Base-by-base conservation (phyloP, 2,113 vertebrate genomes). In the Mystacornis crossleyi region DNA sequence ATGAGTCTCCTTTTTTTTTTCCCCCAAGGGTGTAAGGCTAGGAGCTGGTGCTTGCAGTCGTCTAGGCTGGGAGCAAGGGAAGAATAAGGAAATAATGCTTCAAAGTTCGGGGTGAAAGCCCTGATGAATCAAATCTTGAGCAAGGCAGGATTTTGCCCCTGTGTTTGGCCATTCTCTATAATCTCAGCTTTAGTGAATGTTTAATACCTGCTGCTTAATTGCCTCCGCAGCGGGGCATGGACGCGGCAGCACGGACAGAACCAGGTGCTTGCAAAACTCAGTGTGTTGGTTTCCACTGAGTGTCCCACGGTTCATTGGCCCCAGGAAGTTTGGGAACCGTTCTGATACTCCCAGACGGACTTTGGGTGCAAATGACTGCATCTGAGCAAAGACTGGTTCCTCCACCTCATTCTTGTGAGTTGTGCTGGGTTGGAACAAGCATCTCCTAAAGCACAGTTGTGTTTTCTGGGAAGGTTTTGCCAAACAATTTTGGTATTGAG, bases 371-470 rank as follows among this genome's bases (percentile, higher is more conserved):
- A 34, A 45, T 12, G 33, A 14, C 34, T 3, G 0, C 38, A 5
- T 51, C 43, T n/a, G 34, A 81, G 61, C 34, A 36, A 43, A 23
- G 55, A 20, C 10, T 0, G 0, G 4, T 18, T 55, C 43, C 51
- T 83, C 14, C 33, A 18, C 28, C 2, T 0, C 3, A 0, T 66
- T 73, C 36, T 62, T 0, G 0, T 12, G 36, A 50, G 48, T 33
- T 64, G 53, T 0, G 0, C 28, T 33, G 14, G 23, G 15, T 65
- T 47, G n/a, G 60, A 55, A 31, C 0, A 10, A 62, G 38, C 3
- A 0, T 42, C 15, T 51, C 84, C 87, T 29, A 17, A 31, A 58
- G 29, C 9, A 19, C 5, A 4, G 26, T 40, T 31, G 10, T 4
- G 47, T 43, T 73, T 20, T 58, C 43, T 8, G 23, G 42, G 45